phyloP scores from a whole-genome alignment of 1,140 invertebrate genomes.

The Drosophila leontia region DNA sequence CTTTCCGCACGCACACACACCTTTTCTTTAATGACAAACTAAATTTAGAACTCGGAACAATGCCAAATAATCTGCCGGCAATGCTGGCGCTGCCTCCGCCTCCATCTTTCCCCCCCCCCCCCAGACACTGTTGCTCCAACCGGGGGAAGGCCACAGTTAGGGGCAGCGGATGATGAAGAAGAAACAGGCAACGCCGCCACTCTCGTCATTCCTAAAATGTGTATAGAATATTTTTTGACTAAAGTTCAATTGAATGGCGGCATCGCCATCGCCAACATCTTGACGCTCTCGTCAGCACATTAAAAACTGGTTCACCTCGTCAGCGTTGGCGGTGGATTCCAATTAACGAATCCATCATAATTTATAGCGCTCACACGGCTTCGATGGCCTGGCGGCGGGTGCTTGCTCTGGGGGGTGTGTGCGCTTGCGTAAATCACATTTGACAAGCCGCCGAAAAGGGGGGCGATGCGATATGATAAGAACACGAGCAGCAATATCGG shows the following conservation, averaged over 20 bases:
- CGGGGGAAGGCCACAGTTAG: constrained; percentile 46
- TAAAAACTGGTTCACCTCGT: constrained; percentile 68
- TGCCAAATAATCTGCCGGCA: constrained; percentile 81
- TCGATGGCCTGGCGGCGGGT: constrained; percentile 18
- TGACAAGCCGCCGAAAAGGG: constrained; percentile 24
- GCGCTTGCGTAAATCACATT: constrained; percentile 40
- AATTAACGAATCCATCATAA: constrained; percentile 83
- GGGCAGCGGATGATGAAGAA: constrained; percentile 27
- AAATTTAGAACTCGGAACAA: constrained; percentile 83
- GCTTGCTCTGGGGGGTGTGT: constrained; percentile 17
- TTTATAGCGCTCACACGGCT: constrained; percentile 73
- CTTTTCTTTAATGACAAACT: constrained; percentile 82
- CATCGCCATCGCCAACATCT: constrained; percentile 3
- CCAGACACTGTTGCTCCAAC: constrained; percentile 30
- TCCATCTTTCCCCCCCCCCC: constrained; percentile 7
- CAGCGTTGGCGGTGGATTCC: constrained; percentile 63
- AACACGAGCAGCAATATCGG: constrained; percentile 12
- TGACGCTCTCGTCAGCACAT: constrained; percentile 38
- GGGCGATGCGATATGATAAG: constrained; percentile 33
- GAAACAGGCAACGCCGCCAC: constrained; percentile 2
- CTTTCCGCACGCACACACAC: constrained; percentile 53
- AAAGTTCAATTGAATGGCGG: constrained; percentile 60
- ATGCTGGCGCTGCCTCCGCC: constrained; percentile 47
- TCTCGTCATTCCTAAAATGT: constrained; percentile 56
- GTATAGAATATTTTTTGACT: constrained; percentile 57